phyloP scores from a whole-genome alignment of 2,888 invertebrate genomes.

The Tetranychus piercei region DNA sequence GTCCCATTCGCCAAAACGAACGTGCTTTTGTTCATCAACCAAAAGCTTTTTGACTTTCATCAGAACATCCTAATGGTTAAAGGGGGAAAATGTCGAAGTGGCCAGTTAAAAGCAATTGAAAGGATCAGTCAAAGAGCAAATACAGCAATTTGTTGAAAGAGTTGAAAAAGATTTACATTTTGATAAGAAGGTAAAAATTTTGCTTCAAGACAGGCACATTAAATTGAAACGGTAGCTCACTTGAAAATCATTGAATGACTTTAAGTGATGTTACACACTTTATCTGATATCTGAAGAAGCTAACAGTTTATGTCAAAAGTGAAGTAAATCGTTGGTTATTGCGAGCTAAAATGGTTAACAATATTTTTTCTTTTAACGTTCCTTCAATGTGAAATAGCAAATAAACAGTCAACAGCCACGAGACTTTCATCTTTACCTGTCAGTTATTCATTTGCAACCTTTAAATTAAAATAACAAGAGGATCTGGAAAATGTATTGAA shows the following conservation, averaged over 20 bases:
- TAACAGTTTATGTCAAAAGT: not conserved
- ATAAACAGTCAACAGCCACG: not conserved
- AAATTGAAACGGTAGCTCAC: not conserved
- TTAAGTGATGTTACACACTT: too few relatives aligned
- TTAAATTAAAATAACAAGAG: not conserved
- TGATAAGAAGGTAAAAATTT: too few relatives aligned
- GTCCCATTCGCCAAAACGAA: slow-evolving; percentile 83
- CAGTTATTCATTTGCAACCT: not conserved
- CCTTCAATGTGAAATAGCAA: not conserved
- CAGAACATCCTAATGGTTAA: slow-evolving; percentile 52
- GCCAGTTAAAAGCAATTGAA: not conserved
- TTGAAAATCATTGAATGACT: not conserved
- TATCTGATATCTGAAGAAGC: not conserved
- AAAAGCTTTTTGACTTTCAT: slow-evolving; percentile 62
- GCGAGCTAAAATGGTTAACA: not conserved
- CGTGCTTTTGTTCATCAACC: slow-evolving; percentile 72
- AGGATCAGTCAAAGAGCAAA: not conserved
- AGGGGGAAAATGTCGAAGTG: not conserved
- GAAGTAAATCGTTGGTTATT: not conserved
- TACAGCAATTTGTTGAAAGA: not conserved
- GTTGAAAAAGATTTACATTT: too few relatives aligned
- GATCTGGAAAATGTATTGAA: not conserved
- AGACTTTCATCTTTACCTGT: not conserved
- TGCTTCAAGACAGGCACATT: not conserved
- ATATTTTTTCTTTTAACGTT: not conserved